Evolutionary conservation across 2,797 vertebrate species (phyloP), one percentile per base, ranked within the genome.

Genomic region (Phrynocephalus guinanensis): DNA sequence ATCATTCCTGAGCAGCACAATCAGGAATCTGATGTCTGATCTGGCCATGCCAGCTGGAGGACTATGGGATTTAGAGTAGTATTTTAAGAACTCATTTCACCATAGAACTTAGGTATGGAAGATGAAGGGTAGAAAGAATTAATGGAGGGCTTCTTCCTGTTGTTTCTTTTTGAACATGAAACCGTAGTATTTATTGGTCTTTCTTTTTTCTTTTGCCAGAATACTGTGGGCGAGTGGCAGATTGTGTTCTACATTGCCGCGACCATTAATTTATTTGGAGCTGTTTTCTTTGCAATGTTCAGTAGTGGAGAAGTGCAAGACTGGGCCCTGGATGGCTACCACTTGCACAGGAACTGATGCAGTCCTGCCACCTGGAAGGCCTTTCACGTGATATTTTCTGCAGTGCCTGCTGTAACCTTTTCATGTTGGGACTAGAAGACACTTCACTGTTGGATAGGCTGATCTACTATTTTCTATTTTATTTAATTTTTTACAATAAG

Each of bases 221-320:
- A 99, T 93, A 98, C 98, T 56, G 97, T 99, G 73, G 95, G 92
- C 91, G 98, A 99, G 87, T 99, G 99, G 99, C 98, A 98, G 94
- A 96, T 82, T 0, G 99, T 99, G 63, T 99, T 99, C 96, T 99
- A 97, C 95, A 99, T 99, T 26, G 98, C 98, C 77, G 99, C 98
- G 88, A 96, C 91, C 85, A 98, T 99, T 95, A 98, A 99, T 93
- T 72, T 99, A 24, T 97, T 98, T 68, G 99, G 99, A 91, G 98
- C 99, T 1, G n/a, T 96, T 76, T 97, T 99, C 96, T 99, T 98
- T 96, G 95, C 96, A 0, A 26, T 97, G n/a, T 98, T 99, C 79
- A 98, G 97, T 89, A 97, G 95, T 91, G 99, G 99, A 52, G 97
- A 96, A 73, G 97, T 99, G 82, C 99, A 99, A 93, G 96, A 95